Conservation (phyloP, 2,888 invertebrate genomes). For the Spodoptera exigua region DNA sequence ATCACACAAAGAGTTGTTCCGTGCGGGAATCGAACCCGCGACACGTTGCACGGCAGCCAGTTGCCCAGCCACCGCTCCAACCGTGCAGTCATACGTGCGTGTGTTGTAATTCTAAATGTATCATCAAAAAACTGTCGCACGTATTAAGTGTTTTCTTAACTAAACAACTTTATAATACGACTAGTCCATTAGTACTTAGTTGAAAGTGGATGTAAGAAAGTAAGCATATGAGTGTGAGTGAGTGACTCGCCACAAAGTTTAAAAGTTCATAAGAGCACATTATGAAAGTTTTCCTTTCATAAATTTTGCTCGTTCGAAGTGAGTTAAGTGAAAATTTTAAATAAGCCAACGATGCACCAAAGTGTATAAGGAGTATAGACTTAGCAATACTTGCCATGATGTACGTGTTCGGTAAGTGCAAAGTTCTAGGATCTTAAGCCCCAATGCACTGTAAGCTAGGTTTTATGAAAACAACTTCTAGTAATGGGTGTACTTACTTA, state of each 20-base stretch:
- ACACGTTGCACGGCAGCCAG: no score
- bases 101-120: no score
- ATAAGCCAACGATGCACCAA: slow-evolving; percentile 62
- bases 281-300: slow-evolving; percentile 62
- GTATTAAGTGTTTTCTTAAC: no score
- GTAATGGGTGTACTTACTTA: slow-evolving; percentile 6
- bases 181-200: slow-evolving; percentile 11
- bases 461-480: slow-evolving; percentile 32
- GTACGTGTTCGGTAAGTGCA: slow-evolving; percentile 52
- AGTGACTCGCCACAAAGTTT: slow-evolving; percentile 50
- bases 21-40: no score
- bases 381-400: slow-evolving; percentile 40
- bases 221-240: slow-evolving; percentile 31
- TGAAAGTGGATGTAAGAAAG: slow-evolving; percentile 8
- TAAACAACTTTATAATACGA: no score
- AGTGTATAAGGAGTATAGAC: slow-evolving; percentile 44
- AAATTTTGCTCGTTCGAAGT: slow-evolving; percentile 58
- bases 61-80: no score
- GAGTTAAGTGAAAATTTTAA: slow-evolving; percentile 66
- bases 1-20: no score
- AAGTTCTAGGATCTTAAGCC: slow-evolving; percentile 57
- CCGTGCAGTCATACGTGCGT: no score
- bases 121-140: no score
- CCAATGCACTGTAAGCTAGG: slow-evolving; percentile 32
- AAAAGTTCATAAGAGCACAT: slow-evolving; percentile 52